These are phyloP conservation scores for Chrysolina americana DNA, from an alignment of 2,888 invertebrate species.

Conservation along the genomic window DNA sequence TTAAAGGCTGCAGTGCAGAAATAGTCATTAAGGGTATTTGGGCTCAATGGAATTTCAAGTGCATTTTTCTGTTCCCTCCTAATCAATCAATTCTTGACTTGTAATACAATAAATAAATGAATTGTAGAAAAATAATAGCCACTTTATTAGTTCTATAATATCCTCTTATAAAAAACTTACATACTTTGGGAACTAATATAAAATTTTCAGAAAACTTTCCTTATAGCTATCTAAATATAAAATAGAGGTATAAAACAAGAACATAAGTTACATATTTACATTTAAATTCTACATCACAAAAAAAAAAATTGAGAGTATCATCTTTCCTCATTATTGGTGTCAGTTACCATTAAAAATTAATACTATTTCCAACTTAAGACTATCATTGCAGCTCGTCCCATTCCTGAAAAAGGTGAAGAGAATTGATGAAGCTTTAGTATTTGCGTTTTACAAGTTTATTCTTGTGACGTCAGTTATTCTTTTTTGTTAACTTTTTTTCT, in stretches of 20 bases:
- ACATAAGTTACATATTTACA: slow-evolving; percentile 9
- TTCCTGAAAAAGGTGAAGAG: background rate
- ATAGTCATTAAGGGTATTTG: too few relatives aligned
- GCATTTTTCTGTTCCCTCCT: too few relatives aligned
- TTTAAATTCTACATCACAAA: slow-evolving; percentile 17
- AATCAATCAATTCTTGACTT: too few relatives aligned
- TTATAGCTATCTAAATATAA: background rate
- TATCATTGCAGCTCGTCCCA: slow-evolving; percentile 18
- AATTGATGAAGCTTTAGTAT: background rate
- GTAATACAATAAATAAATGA: too few relatives aligned
- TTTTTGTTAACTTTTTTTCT: too few relatives aligned
- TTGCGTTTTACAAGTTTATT: too few relatives aligned
- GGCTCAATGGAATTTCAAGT: too few relatives aligned
- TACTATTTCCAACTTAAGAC: slow-evolving; percentile 6
- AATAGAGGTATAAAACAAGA: background rate
- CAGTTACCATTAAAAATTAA: background rate
- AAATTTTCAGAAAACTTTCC: background rate
- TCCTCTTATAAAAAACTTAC: background rate
- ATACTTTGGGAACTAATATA: background rate
- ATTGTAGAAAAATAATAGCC: slow-evolving; percentile 6
- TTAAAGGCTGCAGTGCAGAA: too few relatives aligned
- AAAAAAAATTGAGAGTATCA: background rate
- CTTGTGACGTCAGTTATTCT: too few relatives aligned
- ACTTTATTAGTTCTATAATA: background rate
- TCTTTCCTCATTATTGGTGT: background rate